Evolutionary conservation across 2,113 vertebrate species (phyloP).

Genomic region (Calypte anna): DNA sequence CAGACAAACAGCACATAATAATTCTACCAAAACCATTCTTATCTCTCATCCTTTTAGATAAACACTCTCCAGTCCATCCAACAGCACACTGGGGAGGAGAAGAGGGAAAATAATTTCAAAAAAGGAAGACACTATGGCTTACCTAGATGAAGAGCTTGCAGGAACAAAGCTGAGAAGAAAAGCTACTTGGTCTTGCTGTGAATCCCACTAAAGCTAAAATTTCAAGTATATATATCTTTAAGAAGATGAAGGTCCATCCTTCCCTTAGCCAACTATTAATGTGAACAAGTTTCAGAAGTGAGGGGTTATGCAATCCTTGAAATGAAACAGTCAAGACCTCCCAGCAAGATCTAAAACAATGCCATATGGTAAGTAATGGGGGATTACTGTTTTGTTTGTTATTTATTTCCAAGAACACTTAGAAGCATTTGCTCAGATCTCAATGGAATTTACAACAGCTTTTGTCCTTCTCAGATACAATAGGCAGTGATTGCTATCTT

Average conservation of each 20-base stretch:
- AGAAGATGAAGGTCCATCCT: not conserved
- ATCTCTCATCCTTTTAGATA: not conserved
- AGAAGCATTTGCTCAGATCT: not conserved
- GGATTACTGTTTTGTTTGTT: too few relatives aligned
- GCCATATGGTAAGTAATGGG: not conserved
- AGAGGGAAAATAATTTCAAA: not conserved
- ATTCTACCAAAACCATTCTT: not conserved
- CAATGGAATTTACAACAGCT: not conserved
- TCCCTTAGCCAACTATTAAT: not conserved
- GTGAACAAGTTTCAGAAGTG: not conserved
- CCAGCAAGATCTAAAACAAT: slow-evolving; percentile 22
- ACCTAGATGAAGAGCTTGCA: not conserved
- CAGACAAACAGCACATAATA: not conserved
- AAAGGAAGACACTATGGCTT: not conserved
- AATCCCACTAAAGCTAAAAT: not conserved
- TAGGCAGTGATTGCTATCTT: not conserved
- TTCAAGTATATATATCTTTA: not conserved
- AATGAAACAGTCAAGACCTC: slow-evolving; percentile 1
- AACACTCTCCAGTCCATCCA: not conserved
- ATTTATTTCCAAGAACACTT: not conserved
- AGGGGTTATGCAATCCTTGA: not conserved
- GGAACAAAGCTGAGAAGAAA: not conserved
- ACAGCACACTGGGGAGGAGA: not conserved
- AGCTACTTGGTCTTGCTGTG: not conserved
- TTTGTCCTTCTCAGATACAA: not conserved